Evolutionary conservation across 2,888 invertebrate genomes (phyloP), one percentile per base, ranked within the genome.

Genomic region (Ctena decussata): DNA sequence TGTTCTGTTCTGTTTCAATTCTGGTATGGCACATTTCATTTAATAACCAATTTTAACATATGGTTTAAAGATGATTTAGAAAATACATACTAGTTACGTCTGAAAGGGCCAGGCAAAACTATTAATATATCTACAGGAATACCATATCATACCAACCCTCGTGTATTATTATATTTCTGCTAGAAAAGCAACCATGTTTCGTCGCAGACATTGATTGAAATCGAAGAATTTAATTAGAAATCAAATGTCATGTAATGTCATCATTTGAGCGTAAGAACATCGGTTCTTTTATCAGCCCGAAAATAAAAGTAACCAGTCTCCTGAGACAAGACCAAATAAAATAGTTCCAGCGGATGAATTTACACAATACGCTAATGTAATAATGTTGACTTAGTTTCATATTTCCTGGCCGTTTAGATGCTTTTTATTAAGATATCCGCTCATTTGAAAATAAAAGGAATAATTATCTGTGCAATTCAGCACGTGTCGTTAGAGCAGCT

Each of bases 301-400:
- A 74, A 80, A 80, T 79, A 82, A 79, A 82, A 79, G 85, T 80
- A 82, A 85, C 82, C 82, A 82, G 72, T 82, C 85, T 80, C 73
- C 53, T 6, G 85, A 82, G 85, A 85, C 80, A 70, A 80, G 24
- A 24, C 57, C 69, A 74, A 70, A 82, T 82, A 85, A 85, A 85
- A 77, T 85, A 85, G 85, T 85, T 77, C 82, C 72, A 80, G 82
- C 72, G 79, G 80, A 73, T 80, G 80, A 79, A 77, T 85, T 85
- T 80, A 77, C 80, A 86, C 83, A 86, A 86, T 86, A 86, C 80
- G 86, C 83, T 86, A 86, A 86, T 86, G 86, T 75, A 86, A 86
- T 86, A 83, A 83, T 86, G 80, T 86, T 86, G 86, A 86, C 86
- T 83, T 80, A 77, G 77, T 77, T 46, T 86, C 85, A 53, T 75